Evolutionary conservation across 2,888 invertebrate genomes (phyloP), one percentile per base, ranked within the genome.

Genomic region (Melinaea menophilus): DNA sequence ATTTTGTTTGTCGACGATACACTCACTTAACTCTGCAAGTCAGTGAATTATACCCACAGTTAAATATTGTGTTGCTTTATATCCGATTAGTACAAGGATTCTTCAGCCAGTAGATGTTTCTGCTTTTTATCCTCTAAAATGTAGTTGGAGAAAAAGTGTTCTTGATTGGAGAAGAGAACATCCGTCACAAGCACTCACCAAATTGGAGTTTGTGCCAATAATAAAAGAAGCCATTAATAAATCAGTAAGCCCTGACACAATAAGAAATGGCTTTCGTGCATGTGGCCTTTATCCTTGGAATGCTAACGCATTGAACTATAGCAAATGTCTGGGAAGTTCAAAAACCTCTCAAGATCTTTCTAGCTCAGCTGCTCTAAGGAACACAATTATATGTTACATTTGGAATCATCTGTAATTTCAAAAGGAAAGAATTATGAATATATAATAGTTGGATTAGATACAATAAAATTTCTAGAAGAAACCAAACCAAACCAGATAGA

Each of bases 1-100:
- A 63, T 71, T 37, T 34, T 69, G 5, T 71, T 70, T 64, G 68
- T 70, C 2, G 71, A 69, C 47, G 71, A n/a, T n/a, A n/a, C n/a
- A 67, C 68, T 0, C 71, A 70, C 54, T 51, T 70, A 34, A 71
- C 62, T 0, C 31, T 60, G 9, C 56, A 62, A 22, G 63, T 71
- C 7, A 62, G 61, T 31, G 63, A 67, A 55, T 31, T 68, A 0
- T 71, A 68, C 51, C 37, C 33, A 7, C 11, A 47, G n/a, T 45
- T 62, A 22, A 13, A 47, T 3, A 62, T 62, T n/a, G 12, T 37
- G 5, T 63, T 48, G 59, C 63, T 22, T 13, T 63, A 11, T 63
- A 63, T 33, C 63, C 59, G 7, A 63, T 59, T n/a, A 22, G 51
- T 12, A 63, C 59, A 2, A 34, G 59, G 12, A 37, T 59, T 12